Percentiles rank a stretch among this genome's conserved stretches.
These are phyloP conservation scores for Rachycentron canadum DNA, from an alignment of 2,797 vertebrate species.

Conservation along the genomic window DNA sequence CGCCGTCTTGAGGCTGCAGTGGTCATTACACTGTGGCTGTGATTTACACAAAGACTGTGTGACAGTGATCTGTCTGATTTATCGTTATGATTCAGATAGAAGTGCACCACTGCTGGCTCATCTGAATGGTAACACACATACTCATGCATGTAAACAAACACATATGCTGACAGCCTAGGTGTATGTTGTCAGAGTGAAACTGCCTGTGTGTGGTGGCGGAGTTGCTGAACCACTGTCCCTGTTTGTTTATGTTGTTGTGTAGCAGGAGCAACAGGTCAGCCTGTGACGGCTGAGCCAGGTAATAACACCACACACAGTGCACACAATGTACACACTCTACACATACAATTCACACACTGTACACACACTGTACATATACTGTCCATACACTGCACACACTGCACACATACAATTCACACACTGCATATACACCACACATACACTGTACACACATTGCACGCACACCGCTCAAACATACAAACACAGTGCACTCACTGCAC, in stretches of 20 bases:
- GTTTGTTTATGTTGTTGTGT: background rate
- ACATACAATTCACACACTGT: background rate
- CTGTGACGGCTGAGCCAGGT: constrained; percentile 36
- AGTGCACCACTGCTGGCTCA: constrained; percentile 16
- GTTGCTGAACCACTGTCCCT: background rate
- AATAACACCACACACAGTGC: constrained; percentile 1
- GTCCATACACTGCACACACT: background rate
- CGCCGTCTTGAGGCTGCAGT: constrained; percentile 10
- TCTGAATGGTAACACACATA: constrained; percentile 38
- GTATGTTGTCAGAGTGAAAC: no score
- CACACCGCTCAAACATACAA: background rate
- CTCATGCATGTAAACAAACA: background rate
- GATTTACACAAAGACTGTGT: background rate
- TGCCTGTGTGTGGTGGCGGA: no score
- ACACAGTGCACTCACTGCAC: no score
- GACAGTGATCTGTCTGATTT: background rate
- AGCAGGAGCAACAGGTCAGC: constrained; percentile 8
- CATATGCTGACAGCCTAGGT: no score
- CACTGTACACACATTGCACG: background rate
- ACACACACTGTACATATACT: no score
- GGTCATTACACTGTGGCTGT: background rate
- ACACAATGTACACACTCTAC: background rate
- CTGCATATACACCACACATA: background rate
- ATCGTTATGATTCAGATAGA: constrained; percentile 39
- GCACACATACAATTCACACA: no score